Percentiles rank a stretch among this genome's conserved stretches.
phyloP scores from a whole-genome alignment of 2,113 vertebrate species.

The Rhinichthys klamathensis region DNA sequence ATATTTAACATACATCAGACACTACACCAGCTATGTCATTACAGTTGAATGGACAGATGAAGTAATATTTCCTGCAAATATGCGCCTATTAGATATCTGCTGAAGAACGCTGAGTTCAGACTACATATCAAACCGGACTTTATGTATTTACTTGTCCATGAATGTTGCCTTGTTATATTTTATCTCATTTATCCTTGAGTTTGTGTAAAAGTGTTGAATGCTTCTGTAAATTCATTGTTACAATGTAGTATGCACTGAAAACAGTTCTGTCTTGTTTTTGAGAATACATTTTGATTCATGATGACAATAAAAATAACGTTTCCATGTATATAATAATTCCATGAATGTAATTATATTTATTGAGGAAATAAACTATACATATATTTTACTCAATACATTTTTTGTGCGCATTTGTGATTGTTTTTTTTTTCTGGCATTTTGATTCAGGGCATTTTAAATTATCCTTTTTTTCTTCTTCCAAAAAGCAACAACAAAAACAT shows the following conservation, averaged over 20 bases:
- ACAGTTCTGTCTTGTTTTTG: background rate
- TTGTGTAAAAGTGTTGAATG: background rate
- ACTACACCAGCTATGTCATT: background rate
- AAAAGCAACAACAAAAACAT: background rate
- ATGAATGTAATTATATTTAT: conserved; percentile 26
- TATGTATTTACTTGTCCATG: background rate
- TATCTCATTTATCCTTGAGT: background rate
- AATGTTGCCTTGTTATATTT: background rate
- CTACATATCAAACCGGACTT: background rate
- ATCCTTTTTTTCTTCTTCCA: background rate
- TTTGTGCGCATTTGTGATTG: conserved; percentile 7
- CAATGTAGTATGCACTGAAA: background rate
- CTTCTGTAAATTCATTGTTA: background rate
- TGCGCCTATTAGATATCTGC: background rate
- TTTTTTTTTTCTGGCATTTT: background rate
- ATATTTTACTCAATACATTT: conserved; percentile 13
- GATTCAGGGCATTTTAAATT: background rate
- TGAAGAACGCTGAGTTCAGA: background rate
- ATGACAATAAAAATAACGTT: background rate
- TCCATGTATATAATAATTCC: conserved; percentile 1
- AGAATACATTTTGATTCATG: background rate
- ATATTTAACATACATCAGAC: background rate
- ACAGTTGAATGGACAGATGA: background rate
- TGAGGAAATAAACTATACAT: conserved; percentile 10
- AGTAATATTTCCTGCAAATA: background rate